Conservation (phyloP, 2,797 vertebrate genomes). For the Eulemur albifrons region DNA sequence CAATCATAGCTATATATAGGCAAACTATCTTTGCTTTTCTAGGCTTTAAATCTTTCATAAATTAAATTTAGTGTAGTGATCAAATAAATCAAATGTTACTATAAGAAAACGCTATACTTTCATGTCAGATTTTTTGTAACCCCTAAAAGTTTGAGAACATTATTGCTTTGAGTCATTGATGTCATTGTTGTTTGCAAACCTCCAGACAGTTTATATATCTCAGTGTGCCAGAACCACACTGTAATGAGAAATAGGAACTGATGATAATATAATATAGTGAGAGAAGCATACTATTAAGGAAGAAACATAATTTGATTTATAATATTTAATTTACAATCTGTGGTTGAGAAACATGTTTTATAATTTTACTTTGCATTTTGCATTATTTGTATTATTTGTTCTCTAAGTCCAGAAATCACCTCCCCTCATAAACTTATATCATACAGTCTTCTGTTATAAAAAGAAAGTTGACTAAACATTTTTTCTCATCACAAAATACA, state of each 20-base stretch:
- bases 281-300: neutral
- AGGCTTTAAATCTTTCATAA: constrained; percentile 4
- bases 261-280: neutral
- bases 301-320: neutral
- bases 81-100: neutral
- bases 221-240: neutral
- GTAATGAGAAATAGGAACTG: neutral
- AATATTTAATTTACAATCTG: neutral
- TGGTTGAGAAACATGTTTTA: neutral
- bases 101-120: neutral
- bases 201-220: neutral
- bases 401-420: neutral
- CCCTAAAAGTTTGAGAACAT: neutral
- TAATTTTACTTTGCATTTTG: neutral
- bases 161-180: neutral
- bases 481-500: constrained; percentile 33
- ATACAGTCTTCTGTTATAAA: constrained; percentile 2
- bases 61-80: neutral
- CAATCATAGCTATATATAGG: neutral
- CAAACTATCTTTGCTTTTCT: neutral
- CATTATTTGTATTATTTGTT: neutral
- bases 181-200: neutral
- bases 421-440: neutral
- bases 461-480: neutral
- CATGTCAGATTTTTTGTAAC: neutral